Evolutionary conservation across 1,140 invertebrate genomes (phyloP).

Genomic region (Monochamus saltuarius): DNA sequence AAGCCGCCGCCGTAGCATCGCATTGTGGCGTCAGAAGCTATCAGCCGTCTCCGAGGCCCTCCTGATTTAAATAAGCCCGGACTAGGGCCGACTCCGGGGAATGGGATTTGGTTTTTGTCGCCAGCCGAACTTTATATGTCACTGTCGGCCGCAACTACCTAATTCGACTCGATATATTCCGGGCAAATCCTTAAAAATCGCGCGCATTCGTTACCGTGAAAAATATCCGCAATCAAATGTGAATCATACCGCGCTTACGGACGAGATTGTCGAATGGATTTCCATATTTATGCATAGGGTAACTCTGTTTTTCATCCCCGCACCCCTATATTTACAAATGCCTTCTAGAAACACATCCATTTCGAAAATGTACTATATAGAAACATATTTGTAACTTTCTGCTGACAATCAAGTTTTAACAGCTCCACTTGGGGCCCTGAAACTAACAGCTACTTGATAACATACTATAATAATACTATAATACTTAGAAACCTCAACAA

Average conservation of each 20-base stretch:
- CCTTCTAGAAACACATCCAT: too few relatives aligned
- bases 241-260: conserved; percentile 31
- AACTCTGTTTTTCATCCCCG: too few relatives aligned
- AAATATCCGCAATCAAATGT: conserved; percentile 35
- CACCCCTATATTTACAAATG: too few relatives aligned
- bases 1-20: conserved; percentile 27
- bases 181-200: conserved; percentile 40
- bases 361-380: too few relatives aligned
- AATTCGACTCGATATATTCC: conserved; percentile 46
- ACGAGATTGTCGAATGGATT: conserved; percentile 35
- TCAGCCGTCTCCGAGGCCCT: conserved; percentile 47
- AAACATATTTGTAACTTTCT: too few relatives aligned
- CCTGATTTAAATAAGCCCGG: conserved; percentile 51
- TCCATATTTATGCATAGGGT: conserved; percentile 34
- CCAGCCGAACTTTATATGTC: conserved; percentile 49
- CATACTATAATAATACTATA: too few relatives aligned
- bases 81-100: conserved; percentile 44
- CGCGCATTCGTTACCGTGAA: conserved; percentile 25
- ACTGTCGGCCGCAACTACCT: conserved; percentile 47
- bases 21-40: conserved; percentile 49
- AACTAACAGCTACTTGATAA: too few relatives aligned
- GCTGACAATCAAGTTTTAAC: too few relatives aligned
- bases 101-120: conserved; percentile 51
- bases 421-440: too few relatives aligned
- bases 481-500: too few relatives aligned